Conservation (phyloP, 2,888 invertebrate genomes). For the Parascotia fuliginaria region DNA sequence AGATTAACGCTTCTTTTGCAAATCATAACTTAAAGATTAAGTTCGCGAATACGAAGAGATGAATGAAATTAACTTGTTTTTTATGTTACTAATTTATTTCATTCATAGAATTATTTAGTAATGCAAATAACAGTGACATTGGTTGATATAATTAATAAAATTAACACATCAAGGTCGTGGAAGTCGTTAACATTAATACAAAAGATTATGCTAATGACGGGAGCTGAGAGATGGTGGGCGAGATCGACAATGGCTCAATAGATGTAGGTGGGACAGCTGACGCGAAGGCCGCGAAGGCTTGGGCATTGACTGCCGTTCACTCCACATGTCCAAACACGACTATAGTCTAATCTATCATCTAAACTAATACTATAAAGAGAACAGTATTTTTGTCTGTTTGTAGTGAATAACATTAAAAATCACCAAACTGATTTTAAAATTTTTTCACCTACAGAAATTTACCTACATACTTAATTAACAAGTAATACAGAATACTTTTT, state of each 20-base stretch:
- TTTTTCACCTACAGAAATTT: too few species aligned
- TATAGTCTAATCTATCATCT: conserved; percentile 31
- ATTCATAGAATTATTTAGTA: too few species aligned
- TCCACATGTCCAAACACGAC: conserved; percentile 26
- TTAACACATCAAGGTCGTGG: conserved; percentile 65
- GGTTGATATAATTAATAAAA: conserved; percentile 47
- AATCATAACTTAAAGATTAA: neutral
- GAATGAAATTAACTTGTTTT: too few species aligned
- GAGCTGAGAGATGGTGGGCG: conserved; percentile 63
- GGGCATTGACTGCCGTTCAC: conserved; percentile 67
- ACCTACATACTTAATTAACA: too few species aligned
- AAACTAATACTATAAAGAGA: conserved; percentile 24
- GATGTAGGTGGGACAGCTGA: conserved; percentile 68
- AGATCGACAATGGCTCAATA: conserved; percentile 67
- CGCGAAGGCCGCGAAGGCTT: conserved; percentile 67
- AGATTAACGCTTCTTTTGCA: neutral
- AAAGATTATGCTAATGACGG: conserved; percentile 67
- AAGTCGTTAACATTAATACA: conserved; percentile 66
- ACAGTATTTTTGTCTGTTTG: conserved; percentile 33
- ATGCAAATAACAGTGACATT: conserved; percentile 37
- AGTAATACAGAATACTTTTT: too few species aligned
- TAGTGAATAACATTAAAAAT: too few species aligned
- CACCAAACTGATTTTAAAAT: too few species aligned
- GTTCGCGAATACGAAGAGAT: neutral
- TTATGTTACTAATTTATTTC: too few species aligned